Evolutionary conservation across 2,797 vertebrate species (phyloP).

Genomic region (Eptatretus atami): DNA sequence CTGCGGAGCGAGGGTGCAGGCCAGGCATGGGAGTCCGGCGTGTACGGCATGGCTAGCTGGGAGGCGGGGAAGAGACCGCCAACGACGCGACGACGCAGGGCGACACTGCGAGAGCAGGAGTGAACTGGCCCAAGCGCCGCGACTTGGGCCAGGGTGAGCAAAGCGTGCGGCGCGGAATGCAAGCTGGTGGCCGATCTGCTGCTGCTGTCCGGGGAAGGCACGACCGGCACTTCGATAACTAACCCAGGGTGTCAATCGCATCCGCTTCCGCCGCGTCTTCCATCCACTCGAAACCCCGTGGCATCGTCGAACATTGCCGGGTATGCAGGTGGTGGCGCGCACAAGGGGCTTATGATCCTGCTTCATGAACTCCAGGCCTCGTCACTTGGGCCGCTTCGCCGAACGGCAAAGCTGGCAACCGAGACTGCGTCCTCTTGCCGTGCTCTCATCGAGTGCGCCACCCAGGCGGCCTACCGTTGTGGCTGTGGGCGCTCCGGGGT

Average conservation of each 20-base stretch:
- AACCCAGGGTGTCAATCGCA: neutral
- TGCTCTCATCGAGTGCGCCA: slow-evolving; percentile 71
- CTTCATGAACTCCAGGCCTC: slow-evolving; percentile 93
- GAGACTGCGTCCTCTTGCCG: slow-evolving; percentile 77
- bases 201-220: slow-evolving; percentile 68
- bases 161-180: slow-evolving; percentile 84
- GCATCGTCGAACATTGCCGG: slow-evolving; percentile 80
- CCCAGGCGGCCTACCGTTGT: slow-evolving; percentile 76
- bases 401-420: slow-evolving; percentile 58
- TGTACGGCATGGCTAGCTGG: neutral
- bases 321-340: slow-evolving; percentile 79
- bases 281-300: slow-evolving; percentile 29
- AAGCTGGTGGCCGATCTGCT: slow-evolving; percentile 94
- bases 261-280: slow-evolving; percentile 12
- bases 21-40: neutral
- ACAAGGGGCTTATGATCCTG: slow-evolving; percentile 84
- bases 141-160: slow-evolving; percentile 48
- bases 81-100: slow-evolving; percentile 6
- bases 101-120: slow-evolving; percentile 10
- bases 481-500: slow-evolving; percentile 41
- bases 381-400: slow-evolving; percentile 66
- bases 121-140: slow-evolving; percentile 26
- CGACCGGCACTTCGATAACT: slow-evolving; percentile 20
- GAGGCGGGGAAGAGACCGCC: neutral
- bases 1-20: neutral